phyloP scores from a whole-genome alignment of 2,888 invertebrate species.

The Eupithecia exiguata region DNA sequence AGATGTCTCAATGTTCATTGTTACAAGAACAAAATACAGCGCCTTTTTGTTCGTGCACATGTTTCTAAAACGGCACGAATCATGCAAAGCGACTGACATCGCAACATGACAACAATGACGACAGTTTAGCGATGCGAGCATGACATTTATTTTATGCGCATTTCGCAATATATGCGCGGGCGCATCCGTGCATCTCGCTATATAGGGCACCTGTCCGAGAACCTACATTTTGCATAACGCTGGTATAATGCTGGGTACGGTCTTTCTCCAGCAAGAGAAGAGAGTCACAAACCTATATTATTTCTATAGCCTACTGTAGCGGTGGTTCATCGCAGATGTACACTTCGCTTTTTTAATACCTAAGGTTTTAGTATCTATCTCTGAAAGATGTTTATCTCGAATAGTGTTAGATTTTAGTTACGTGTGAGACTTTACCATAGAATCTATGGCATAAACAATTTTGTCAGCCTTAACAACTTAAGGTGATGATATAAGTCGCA shows the following conservation, averaged over 20 bases:
- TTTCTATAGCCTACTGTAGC: neutral
- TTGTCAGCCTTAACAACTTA: neutral
- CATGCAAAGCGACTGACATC: constrained; percentile 11
- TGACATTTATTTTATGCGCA: constrained; percentile 36
- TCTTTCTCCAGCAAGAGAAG: constrained; percentile 6
- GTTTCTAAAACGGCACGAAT: constrained; percentile 24
- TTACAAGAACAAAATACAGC: constrained; percentile 8
- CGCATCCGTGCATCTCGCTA: constrained; percentile 38
- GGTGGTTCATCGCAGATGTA: neutral
- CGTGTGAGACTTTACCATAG: neutral
- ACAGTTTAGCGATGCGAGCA: constrained; percentile 34
- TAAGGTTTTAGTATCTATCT: neutral
- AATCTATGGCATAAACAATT: neutral
- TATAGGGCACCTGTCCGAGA: constrained; percentile 50
- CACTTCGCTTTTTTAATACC: neutral
- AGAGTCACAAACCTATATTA: neutral
- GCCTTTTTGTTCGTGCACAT: constrained; percentile 16
- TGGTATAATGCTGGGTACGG: constrained; percentile 30
- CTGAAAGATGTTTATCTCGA: neutral
- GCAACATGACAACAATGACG: constrained; percentile 30
- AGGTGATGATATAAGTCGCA: neutral
- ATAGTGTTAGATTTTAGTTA: neutral
- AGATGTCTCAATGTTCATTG: constrained; percentile 8
- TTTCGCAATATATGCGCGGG: constrained; percentile 35
- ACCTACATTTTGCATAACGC: constrained; percentile 46